These are phyloP conservation scores for Propithecus perrieri DNA, from an alignment of 2,797 vertebrate species.

Conservation along the genomic window DNA sequence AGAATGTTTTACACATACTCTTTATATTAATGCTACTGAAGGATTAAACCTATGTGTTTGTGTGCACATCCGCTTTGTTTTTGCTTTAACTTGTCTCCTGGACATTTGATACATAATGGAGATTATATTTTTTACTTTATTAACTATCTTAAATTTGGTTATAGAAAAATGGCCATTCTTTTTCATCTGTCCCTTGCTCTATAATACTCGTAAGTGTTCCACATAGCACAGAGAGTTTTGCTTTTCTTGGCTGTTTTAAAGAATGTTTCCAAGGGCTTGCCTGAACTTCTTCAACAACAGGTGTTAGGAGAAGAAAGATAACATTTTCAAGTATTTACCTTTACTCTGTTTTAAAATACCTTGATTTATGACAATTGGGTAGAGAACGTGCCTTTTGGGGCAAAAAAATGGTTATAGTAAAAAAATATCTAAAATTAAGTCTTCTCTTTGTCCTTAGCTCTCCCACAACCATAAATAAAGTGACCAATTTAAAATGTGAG, in stretches of 20 bases:
- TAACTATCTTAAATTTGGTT: background rate
- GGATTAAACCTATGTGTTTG: background rate
- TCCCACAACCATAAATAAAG: background rate
- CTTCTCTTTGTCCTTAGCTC: background rate
- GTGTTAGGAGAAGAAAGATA: background rate
- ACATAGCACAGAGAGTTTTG: background rate
- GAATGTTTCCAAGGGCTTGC: background rate
- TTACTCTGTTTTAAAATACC: constrained; percentile 14
- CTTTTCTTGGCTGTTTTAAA: background rate
- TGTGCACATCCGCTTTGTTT: background rate
- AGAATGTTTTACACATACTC: background rate
- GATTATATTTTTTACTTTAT: background rate
- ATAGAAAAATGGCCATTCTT: background rate
- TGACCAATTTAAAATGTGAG: background rate
- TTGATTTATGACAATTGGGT: background rate
- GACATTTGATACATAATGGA: background rate
- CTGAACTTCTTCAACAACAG: background rate
- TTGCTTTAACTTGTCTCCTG: background rate
- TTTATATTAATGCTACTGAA: background rate
- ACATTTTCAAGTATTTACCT: background rate
- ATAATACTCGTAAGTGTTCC: background rate
- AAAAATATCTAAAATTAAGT: background rate
- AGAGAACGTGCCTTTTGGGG: background rate
- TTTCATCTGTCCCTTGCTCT: background rate
- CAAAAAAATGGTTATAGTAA: background rate